Conservation (phyloP, 2,888 invertebrate genomes). For the Dasypolia templi region DNA sequence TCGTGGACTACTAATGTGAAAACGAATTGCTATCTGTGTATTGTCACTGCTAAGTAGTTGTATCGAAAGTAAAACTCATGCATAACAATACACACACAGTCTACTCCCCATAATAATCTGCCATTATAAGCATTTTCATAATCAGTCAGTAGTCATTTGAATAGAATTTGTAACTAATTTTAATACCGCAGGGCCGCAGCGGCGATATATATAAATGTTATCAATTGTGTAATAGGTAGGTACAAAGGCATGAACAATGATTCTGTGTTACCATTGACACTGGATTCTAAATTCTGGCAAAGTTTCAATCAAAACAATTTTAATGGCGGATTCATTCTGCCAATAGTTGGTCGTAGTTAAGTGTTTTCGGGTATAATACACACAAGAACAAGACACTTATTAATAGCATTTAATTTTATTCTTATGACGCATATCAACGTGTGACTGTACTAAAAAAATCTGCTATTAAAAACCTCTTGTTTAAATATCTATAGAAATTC, state of each 20-base stretch:
- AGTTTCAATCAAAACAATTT: conserved; percentile 47
- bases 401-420: too few relatives aligned
- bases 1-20: not conserved
- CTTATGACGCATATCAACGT: too few relatives aligned
- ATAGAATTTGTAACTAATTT: not conserved
- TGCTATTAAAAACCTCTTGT: too few relatives aligned
- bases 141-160: not conserved
- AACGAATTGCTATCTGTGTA: not conserved
- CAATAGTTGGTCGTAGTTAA: not conserved
- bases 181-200: not conserved
- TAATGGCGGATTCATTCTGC: conserved; percentile 19
- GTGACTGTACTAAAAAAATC: too few relatives aligned
- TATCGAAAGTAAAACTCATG: not conserved
- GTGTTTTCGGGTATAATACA: not conserved
- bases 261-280: not conserved
- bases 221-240: not conserved
- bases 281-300: conserved; percentile 36
- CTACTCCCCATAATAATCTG: too few relatives aligned
- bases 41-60: not conserved
- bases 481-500: too few relatives aligned
- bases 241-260: not conserved
- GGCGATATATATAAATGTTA: not conserved
- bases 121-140: not conserved
- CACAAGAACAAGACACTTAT: not conserved
- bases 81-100: not conserved